Base-by-base conservation (phyloP, 2,113 vertebrate genomes). In the Pomatostomus ruficeps region DNA sequence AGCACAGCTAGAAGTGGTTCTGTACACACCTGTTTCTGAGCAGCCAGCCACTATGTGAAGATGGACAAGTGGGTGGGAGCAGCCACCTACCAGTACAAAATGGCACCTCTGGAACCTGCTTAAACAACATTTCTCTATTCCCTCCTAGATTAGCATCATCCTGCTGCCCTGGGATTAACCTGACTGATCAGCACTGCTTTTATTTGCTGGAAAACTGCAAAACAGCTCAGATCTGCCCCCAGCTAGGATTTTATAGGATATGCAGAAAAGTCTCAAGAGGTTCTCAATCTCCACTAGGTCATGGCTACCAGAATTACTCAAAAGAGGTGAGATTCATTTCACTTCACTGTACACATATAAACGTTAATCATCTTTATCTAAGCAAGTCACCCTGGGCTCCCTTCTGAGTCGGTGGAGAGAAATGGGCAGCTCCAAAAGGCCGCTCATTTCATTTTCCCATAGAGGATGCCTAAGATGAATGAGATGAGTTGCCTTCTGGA, bases 401-500 rank as follows among this genome's bases (percentile, higher is more conserved):
- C 45, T 88, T 82, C 82, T 68, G 77, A 48, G 31, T 77, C 3
- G 1, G 70, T 33, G 52, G 58, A 89, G 74, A 95, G 92, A 89
- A 96, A 96, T 91, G 81, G 52, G 66, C 66, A 80, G 40, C 66
- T 95, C 81, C 81, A 75, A 68, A 80, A 72, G 28, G 70, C 77
- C 89, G 63, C 52, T 87, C 57, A 79, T 89, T 79, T 91, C 77
- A 65, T 89, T 81, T 78, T 82, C 74, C 15, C n/a, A 2, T 14
- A n/a, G 87, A 86, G 63, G 38, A 52, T 57, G 61, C 58, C 62
- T 48, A 72, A 89, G 85, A 96, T 79, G 40, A 74, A 96, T 96
- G 85, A 65, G 81, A 72, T 16, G 28, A 87, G 52, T 12, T 91
- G 88, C 85, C 81, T 94, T 93, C 85, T 95, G 81, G 85, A 96